Base-by-base conservation (phyloP, 2,888 invertebrate species). In the Agrilus cyanescens region DNA sequence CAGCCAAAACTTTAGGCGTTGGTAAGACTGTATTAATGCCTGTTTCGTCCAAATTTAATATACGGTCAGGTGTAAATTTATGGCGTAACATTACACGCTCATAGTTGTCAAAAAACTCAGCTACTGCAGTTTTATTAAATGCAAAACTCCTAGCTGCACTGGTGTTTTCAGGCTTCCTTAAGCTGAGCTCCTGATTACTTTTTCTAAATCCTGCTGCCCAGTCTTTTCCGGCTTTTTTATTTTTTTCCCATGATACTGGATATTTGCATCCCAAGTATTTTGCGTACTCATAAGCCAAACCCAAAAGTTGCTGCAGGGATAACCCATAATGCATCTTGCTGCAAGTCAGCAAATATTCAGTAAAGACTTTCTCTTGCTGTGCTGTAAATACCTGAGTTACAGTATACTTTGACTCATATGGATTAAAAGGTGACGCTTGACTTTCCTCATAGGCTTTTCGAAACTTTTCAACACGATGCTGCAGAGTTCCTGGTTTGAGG, bases 31-130 rank as follows among this genome's bases (percentile, higher is more conserved):
- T 58, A 33, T 41, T 41, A 41, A 56, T 48, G 15, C 48, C 52
- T 12, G 56, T 57, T 44, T 60, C 57, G 38, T 60, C 57, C 3
- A 56, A 38, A 43, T 56, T 53, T 37, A 44, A 50, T 25, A 55
- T 52, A 18, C 43, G 31, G n/a, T 48, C 45, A 29, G 44, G 18
- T 14, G 47, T 45, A 39, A 53, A 51, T 13, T 40, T 38, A 38
- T 45, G 34, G 29, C 47, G 49, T 31, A 39, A 16, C 6, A 49
- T 29, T 16, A 32, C 48, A 31, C 42, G 35, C 14, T 36, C 36
- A 38, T 45, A 42, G 31, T 47, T 49, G 12, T 41, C 41, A 34
- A 31, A 40, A 40, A 48, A 48, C 8, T 39, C 38, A 6, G 25
- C 35, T 10, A 40, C 37, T 12, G 4, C 32, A 20, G 36, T 12